These are phyloP conservation scores for Ianthella basta DNA, from an alignment of 37 sponge, comb jelly and placozoan species.

Conservation along the genomic window DNA sequence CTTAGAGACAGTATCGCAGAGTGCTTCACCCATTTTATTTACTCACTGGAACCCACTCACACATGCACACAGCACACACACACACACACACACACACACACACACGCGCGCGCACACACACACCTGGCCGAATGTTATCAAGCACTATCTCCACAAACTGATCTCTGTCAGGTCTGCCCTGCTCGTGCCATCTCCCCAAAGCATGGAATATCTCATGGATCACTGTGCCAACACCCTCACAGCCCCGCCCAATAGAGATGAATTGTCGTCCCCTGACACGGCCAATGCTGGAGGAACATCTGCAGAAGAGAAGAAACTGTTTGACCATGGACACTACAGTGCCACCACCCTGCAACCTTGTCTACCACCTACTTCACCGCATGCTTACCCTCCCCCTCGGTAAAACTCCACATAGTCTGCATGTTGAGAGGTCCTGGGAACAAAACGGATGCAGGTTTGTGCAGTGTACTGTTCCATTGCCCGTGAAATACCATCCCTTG, in stretches of 20 bases:
- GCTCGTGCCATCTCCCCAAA: slow-evolving; percentile 84
- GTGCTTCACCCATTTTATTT: not conserved
- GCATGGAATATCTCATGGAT: slow-evolving; percentile 84
- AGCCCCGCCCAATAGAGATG: slow-evolving; percentile 81
- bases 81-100: no score
- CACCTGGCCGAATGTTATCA: slow-evolving; percentile 60
- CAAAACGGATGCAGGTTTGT: slow-evolving; percentile 64
- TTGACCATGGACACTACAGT: no score
- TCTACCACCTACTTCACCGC: not conserved
- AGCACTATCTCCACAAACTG: slow-evolving; percentile 44
- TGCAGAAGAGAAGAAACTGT: slow-evolving; percentile 6
- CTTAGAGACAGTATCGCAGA: not conserved
- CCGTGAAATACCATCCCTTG: slow-evolving; percentile 43
- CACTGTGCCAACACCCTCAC: slow-evolving; percentile 71
- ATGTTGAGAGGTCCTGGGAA: slow-evolving; percentile 33
- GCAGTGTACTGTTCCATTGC: slow-evolving; percentile 60
- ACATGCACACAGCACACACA: no score
- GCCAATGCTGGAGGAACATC: slow-evolving; percentile 78
- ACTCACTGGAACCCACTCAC: not conserved
- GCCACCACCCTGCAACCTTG: no score
- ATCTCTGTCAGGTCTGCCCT: slow-evolving; percentile 88
- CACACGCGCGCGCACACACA: no score
- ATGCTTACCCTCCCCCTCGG: slow-evolving; percentile 61
- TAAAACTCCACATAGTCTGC: slow-evolving; percentile 68
- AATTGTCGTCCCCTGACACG: slow-evolving; percentile 58